Conservation (phyloP, 2,113 vertebrate species). For the Eolophus roseicapilla region DNA sequence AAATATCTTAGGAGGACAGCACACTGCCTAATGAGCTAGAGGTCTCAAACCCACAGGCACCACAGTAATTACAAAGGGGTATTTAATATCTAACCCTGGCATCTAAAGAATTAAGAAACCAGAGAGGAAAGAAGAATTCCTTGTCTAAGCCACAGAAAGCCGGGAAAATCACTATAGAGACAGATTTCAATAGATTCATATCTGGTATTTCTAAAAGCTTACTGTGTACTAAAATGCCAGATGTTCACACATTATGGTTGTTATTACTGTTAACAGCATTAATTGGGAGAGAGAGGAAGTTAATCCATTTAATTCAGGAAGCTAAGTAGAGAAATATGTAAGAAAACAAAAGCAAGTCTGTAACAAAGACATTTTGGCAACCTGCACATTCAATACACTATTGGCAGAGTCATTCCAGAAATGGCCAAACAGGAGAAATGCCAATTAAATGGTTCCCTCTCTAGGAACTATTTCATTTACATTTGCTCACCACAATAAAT, state of each 20-base stretch:
- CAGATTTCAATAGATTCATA: slow-evolving; percentile 76
- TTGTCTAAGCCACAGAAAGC: slow-evolving; percentile 48
- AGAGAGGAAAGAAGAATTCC: slow-evolving; percentile 44
- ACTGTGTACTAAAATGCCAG: slow-evolving; percentile 79
- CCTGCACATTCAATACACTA: background rate
- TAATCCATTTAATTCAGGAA: slow-evolving; percentile 69
- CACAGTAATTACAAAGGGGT: slow-evolving; percentile 72
- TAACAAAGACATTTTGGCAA: slow-evolving; percentile 18
- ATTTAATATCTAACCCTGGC: slow-evolving; percentile 69
- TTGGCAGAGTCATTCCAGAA: background rate
- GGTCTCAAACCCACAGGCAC: slow-evolving; percentile 65
- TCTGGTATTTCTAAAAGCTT: slow-evolving; percentile 76
- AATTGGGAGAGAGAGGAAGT: slow-evolving; percentile 57
- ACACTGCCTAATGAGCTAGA: slow-evolving; percentile 67
- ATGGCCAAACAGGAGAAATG: background rate
- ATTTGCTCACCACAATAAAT: background rate
- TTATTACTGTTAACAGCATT: slow-evolving; percentile 77
- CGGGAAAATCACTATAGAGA: slow-evolving; percentile 67
- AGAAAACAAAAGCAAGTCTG: slow-evolving; percentile 32
- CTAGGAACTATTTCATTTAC: background rate
- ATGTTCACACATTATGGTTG: slow-evolving; percentile 79
- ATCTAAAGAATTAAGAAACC: slow-evolving; percentile 71
- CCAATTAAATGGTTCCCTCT: background rate
- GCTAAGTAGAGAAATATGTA: slow-evolving; percentile 25
- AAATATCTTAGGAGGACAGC: slow-evolving; percentile 45